Base-by-base conservation (phyloP, 2,888 invertebrate species). In the Cordilura impudica region DNA sequence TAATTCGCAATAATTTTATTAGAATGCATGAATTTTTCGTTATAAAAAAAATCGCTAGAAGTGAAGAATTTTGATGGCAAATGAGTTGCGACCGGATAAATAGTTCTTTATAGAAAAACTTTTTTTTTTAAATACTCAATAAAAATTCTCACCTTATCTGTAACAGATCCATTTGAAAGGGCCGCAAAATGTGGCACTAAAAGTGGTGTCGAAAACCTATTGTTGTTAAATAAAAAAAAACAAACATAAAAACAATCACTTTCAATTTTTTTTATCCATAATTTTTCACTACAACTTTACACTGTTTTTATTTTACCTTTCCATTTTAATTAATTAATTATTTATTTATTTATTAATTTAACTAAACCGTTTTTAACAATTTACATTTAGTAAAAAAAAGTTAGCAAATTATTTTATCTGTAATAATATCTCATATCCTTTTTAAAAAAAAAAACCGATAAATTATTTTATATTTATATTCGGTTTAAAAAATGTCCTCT, bases 81-180 rank as follows among this genome's bases (percentile, higher is more conserved):
- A n/a, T n/a, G n/a, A n/a, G n/a, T n/a, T n/a, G n/a, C n/a, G n/a
- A n/a, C n/a, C n/a, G n/a, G n/a, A n/a, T n/a, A n/a, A n/a, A n/a
- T n/a, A n/a, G n/a, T n/a, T n/a, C n/a, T n/a, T n/a, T n/a, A n/a
- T n/a, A n/a, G n/a, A n/a, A n/a, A 51, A 54, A 18, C 23, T 3
- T 26, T n/a, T n/a, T n/a, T n/a, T n/a, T n/a, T n/a, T n/a, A n/a
- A n/a, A n/a, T n/a, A n/a, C n/a, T n/a, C n/a, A n/a, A n/a, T n/a
- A n/a, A n/a, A n/a, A n/a, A 14, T 58, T 66, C 79, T 47, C 26
- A 95, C 95, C 90, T 94, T 95, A 90, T 96, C 96, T 84, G 95
- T 95, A 82, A 96, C 95, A 79, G 96, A 95, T 86, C 94, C 92
- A 90, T 96, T 96, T 70, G 84, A 83, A 70, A 88, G 85, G 67